Base-by-base conservation (phyloP, 2,797 vertebrate species). In the Poeciliopsis paucimaculata region DNA sequence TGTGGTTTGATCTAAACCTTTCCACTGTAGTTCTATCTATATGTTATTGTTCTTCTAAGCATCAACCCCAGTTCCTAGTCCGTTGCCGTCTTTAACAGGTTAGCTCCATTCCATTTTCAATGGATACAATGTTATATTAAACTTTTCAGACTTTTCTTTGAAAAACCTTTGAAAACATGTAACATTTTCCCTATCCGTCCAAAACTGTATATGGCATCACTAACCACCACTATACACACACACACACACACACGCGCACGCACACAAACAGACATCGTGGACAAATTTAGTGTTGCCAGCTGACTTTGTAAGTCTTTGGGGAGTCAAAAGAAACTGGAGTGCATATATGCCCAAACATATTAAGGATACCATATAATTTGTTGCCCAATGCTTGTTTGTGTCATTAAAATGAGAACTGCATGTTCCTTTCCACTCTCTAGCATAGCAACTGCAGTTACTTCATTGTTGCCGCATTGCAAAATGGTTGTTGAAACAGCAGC, bases 381-480 rank as follows among this genome's bases (percentile, higher is more conserved):
- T 70, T 23, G 31, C 82, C 11, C n/a, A 76, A 46, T 70, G 60
- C 72, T 80, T 83, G 78, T 86, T 88, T 88, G 85, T 84, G 66
- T 70, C 23, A 70, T 15, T 91, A 87, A 87, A 90, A 92, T 93
- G 82, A 88, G 85, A 85, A 86, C 83, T 77, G 77, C 82, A 73
- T 77, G 88, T 86, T 57, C 83, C 66, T 76, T 87, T 71, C 72
- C 76, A 76, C 89, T 88, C 82, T 79, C 57, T 73, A 71, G 88
- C 89, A 86, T 86, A 82, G 85, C 85, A 80, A 72, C 66, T 78
- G 81, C 90, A 90, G 90, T 92, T 89, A 92, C 88, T 91, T 88
- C 76, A 89, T 91, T 72, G 70, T 90, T 84, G 81, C 83, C 85
- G 86, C 90, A 92, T 92, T 88, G 88, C 87, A 88, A 88, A 91